These are phyloP conservation scores for Brachyptera risi DNA, from an alignment of 2,888 invertebrate genomes.

Conservation along the genomic window DNA sequence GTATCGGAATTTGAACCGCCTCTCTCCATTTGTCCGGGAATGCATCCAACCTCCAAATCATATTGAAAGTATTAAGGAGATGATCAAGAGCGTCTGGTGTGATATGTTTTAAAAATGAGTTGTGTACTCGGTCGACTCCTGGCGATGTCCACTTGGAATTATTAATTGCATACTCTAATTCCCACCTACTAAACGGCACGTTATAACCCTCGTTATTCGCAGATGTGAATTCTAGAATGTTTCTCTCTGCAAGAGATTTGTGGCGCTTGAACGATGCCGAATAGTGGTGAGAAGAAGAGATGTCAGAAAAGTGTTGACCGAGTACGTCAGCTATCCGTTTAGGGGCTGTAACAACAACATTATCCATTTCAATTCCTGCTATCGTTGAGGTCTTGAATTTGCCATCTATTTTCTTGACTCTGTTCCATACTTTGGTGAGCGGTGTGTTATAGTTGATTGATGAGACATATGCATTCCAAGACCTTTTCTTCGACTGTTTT, in stretches of 20 bases:
- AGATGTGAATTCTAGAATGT: no score
- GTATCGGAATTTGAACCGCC: constrained; percentile 9
- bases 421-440: no score
- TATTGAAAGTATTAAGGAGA: constrained; percentile 7
- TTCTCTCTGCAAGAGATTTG: no score
- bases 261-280: no score
- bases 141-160: constrained; percentile 12
- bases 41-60: background rate
- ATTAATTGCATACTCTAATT: background rate
- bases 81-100: background rate
- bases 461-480: constrained; percentile 14
- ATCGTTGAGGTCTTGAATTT: background rate
- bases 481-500: background rate
- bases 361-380: no score
- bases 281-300: background rate
- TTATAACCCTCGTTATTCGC: no score
- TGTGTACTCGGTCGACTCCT: constrained; percentile 19
- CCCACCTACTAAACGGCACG: no score
- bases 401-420: no score
- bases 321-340: no score
- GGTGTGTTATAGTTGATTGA: no score
- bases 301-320: background rate
- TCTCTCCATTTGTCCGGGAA: constrained; percentile 21
- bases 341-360: no score
- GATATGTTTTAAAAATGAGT: constrained; percentile 3